A percentile compares a stretch with the other conserved stretches of the same genome.
Evolutionary conservation across 2,797 vertebrate genomes (phyloP).

Genomic region (Sarcophilus harrisii): DNA sequence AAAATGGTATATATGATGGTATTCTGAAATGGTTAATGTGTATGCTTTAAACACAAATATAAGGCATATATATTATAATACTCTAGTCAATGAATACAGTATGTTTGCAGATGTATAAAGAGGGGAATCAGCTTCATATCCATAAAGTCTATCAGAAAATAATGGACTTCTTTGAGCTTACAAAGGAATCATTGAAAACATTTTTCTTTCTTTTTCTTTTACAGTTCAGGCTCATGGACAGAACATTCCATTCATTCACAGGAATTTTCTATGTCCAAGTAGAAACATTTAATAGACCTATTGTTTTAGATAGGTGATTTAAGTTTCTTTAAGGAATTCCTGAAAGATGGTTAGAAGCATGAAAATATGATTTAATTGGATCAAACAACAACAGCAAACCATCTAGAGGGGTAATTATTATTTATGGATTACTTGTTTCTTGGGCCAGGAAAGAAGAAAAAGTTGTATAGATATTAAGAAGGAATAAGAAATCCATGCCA

Average conservation of each 20-base stretch:
- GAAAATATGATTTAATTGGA: background rate
- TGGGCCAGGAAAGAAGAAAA: background rate
- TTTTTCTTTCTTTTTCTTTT: background rate
- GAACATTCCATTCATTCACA: rapidly evolving
- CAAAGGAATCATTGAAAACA: background rate
- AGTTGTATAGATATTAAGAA: background rate
- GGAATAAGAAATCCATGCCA: background rate
- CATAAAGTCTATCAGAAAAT: background rate
- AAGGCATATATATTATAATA: background rate
- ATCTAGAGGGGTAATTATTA: background rate
- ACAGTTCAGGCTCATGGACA: background rate
- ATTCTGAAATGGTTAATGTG: background rate
- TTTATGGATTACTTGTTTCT: background rate
- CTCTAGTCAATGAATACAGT: background rate
- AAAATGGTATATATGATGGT: background rate
- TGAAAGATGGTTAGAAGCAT: background rate
- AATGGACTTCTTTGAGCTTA: background rate
- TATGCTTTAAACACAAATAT: background rate
- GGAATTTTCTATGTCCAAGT: background rate
- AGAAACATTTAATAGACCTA: background rate
- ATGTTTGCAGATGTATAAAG: background rate
- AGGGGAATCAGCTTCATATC: background rate
- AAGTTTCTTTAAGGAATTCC: background rate
- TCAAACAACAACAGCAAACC: too few species aligned
- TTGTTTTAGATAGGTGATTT: background rate